Percentiles rank a stretch among this genome's conserved stretches.
These are phyloP conservation scores for Perdita meconis DNA, from an alignment of 2,888 invertebrate species.

Conservation along the genomic window DNA sequence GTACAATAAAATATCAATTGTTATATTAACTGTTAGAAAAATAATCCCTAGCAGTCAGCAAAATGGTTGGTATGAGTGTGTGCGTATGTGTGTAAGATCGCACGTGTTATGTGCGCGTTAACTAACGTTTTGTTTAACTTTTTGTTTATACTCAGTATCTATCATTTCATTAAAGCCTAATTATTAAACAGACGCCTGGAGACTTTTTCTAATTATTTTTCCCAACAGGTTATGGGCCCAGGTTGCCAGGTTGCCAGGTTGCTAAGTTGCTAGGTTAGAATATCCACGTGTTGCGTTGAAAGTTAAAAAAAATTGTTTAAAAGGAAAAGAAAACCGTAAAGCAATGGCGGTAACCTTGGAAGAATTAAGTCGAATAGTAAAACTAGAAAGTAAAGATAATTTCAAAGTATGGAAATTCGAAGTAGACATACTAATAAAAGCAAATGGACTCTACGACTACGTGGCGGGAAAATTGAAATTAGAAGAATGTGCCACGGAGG, in stretches of 20 bases:
- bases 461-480: background rate
- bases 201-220: no score
- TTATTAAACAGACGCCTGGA: no score
- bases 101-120: no score
- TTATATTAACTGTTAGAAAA: no score
- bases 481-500: background rate
- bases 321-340: no score
- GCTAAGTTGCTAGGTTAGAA: background rate
- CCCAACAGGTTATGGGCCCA: constrained; percentile 4
- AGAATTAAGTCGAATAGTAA: background rate
- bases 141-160: no score
- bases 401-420: background rate
- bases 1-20: no score
- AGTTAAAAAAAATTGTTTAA: background rate
- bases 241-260: background rate
- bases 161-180: no score
- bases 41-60: no score
- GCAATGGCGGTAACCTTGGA: background rate
- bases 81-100: no score
- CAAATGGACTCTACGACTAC: background rate
- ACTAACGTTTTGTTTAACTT: no score
- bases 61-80: no score
- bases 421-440: background rate
- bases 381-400: background rate
- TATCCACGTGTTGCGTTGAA: background rate